phyloP scores from a whole-genome alignment of 2,797 vertebrate genomes.

The Malacoctenus gilli region DNA sequence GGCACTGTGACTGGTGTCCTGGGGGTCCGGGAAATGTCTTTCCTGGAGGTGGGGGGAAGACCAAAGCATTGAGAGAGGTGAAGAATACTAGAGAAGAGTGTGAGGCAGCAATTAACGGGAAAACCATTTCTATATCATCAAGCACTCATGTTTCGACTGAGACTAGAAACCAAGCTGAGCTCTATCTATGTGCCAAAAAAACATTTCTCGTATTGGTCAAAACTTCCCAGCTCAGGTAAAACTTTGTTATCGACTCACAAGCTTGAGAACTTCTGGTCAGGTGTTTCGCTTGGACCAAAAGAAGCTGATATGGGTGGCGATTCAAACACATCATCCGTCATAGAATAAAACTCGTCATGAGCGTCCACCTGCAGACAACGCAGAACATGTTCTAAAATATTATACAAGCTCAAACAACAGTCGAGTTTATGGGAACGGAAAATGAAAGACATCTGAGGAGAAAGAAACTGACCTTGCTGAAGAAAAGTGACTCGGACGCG shows the following conservation, averaged over 20 bases:
- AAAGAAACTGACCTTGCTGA: conserved; percentile 90
- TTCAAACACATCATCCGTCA: conserved; percentile 96
- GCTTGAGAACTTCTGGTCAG: conserved; percentile 66
- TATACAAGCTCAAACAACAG: no score
- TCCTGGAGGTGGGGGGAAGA: conserved; percentile 71
- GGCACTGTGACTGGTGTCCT: conserved; percentile 1
- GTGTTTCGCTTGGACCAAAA: conserved; percentile 69
- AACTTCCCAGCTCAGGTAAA: no score
- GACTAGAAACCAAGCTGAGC: no score
- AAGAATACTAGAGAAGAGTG: not conserved
- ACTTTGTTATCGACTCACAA: conserved; percentile 84
- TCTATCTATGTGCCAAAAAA: no score
- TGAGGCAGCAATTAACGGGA: no score
- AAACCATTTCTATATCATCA: no score
- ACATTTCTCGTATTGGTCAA: no score
- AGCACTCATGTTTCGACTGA: no score
- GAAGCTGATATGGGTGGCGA: conserved; percentile 90
- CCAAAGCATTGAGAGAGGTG: no score
- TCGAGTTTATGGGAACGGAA: no score
- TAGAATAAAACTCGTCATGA: conserved; percentile 88
- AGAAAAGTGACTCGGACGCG: conserved; percentile 89
- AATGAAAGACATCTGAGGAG: no score
- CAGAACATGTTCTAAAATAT: not conserved
- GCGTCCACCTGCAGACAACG: conserved; percentile 79
- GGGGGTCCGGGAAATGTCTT: conserved; percentile 62